Evolutionary conservation across 2,888 invertebrate genomes (phyloP).

Genomic region (Eupeodes latifasciatus): DNA sequence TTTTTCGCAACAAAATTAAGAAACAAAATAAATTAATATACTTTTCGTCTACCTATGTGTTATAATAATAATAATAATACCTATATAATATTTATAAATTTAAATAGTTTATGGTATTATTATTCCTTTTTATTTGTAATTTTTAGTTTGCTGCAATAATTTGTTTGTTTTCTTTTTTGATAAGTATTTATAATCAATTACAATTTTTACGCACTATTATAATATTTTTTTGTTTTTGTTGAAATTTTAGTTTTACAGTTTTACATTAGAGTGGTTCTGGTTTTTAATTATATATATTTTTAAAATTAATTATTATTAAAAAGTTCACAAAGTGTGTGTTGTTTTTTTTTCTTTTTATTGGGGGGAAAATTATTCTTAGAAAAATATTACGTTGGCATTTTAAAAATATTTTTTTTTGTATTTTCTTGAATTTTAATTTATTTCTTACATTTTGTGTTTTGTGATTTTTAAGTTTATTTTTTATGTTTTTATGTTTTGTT

Average conservation of each 20-base stretch:
- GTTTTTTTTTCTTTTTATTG: background rate
- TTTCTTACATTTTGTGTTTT: slow-evolving; percentile 63
- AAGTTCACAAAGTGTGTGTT: slow-evolving; percentile 69
- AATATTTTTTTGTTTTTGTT: slow-evolving; percentile 40
- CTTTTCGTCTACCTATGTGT: slow-evolving; percentile 74
- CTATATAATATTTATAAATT: slow-evolving; percentile 60
- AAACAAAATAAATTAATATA: slow-evolving; percentile 64
- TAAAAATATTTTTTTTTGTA: slow-evolving; percentile 63
- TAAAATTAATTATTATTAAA: slow-evolving; percentile 47
- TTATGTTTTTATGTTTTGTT: slow-evolving; percentile 13
- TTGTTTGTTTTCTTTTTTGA: slow-evolving; percentile 39
- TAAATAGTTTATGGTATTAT: slow-evolving; percentile 68
- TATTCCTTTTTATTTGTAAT: slow-evolving; percentile 22
- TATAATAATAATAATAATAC: slow-evolving; percentile 46
- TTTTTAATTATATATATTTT: slow-evolving; percentile 44
- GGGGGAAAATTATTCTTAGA: slow-evolving; percentile 75
- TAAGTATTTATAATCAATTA: slow-evolving; percentile 70
- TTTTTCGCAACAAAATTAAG: slow-evolving; percentile 62
- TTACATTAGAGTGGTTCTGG: slow-evolving; percentile 72
- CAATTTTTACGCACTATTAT: slow-evolving; percentile 65
- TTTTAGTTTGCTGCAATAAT: slow-evolving; percentile 61
- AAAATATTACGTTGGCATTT: slow-evolving; percentile 76
- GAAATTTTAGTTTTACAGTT: slow-evolving; percentile 72
- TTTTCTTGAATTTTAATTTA: slow-evolving; percentile 22
- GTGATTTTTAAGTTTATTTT: slow-evolving; percentile 22